These are phyloP conservation scores for Panagrolaimus sp. DNA, from an alignment of 1,140 invertebrate genomes.

Conservation along the genomic window DNA sequence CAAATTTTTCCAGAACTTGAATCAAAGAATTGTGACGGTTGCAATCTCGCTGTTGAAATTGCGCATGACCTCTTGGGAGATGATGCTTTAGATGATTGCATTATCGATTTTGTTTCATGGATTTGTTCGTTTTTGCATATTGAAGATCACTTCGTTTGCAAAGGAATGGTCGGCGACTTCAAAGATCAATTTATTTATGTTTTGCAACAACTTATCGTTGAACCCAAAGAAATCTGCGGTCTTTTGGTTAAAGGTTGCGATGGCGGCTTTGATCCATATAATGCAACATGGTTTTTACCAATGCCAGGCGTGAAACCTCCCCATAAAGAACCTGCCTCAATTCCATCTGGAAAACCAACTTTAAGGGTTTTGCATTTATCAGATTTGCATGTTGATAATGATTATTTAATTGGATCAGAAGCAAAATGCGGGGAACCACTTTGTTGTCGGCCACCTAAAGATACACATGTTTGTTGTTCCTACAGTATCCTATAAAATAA, in stretches of 20 bases:
- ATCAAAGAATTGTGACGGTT: neutral
- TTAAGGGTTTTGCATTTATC: constrained; percentile 62
- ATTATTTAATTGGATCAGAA: constrained; percentile 60
- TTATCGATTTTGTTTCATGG: neutral
- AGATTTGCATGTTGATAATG: constrained; percentile 63
- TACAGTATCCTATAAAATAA: constrained; percentile 17
- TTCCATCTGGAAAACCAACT: constrained; percentile 12
- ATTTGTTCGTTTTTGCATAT: neutral
- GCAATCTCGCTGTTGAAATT: neutral
- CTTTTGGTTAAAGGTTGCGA: constrained; percentile 37
- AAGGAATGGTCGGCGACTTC: constrained; percentile 44
- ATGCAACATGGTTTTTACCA: neutral
- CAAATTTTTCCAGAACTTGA: neutral
- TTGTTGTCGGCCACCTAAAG: constrained; percentile 58
- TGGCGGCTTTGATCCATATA: constrained; percentile 27
- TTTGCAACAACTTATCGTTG: constrained; percentile 37
- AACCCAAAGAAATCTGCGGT: constrained; percentile 39
- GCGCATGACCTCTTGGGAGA: neutral
- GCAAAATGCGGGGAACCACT: constrained; percentile 62
- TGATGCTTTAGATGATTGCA: neutral
- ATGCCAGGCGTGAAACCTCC: constrained; percentile 6
- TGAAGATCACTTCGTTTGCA: constrained; percentile 29
- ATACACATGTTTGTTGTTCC: neutral
- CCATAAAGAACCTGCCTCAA: neutral
- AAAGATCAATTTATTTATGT: constrained; percentile 46